Evolutionary conservation across 2,888 invertebrate genomes (phyloP), one percentile per base, ranked within the genome.

Genomic region (Cetonia aurata): DNA sequence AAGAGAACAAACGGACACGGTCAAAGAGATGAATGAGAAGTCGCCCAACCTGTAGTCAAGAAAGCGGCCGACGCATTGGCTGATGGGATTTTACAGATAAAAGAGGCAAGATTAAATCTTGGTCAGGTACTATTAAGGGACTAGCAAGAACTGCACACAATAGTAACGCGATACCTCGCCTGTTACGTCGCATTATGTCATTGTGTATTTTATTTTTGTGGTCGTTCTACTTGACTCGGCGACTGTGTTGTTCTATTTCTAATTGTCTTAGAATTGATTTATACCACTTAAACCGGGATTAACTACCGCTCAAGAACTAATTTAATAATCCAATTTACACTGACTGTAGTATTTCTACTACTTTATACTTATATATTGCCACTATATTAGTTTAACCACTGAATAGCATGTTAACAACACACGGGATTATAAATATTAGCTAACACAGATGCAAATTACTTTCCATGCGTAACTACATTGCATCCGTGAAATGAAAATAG

Each of bases 1-100:
- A 75, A 70, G 73, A 75, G 65, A 71, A 69, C 46, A 65, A 60
- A 71, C 67, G 67, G 71, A 67, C 71, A 67, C 71, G 59, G 67
- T 72, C 73, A 73, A 17, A 65, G 76, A 76, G 77, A 76, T 75
- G 76, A 77, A 77, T 76, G 75, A 73, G 72, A 74, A 75, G 73
- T 75, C 73, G 75, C 75, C 72, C 72, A 76, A 75, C 73, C 74
- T 77, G 75, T 76, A 77, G 75, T 75, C 62, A 65, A 52, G 62
- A 65, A 65, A 31, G 41, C 62, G 52, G 37, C 62, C 41, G 37
- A 17, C 62, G 62, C 50, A 65, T 65, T 65, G 62, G 62, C 62
- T 48, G 50, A 65, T 65, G 62, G 62, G 62, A 52, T 50, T 65
- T 65, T 65, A 65, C 62, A 65, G 62, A 65, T 65, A 65, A 65